These are phyloP conservation scores for Falco naumanni DNA, from an alignment of 2,797 vertebrate genomes.

Conservation along the genomic window DNA sequence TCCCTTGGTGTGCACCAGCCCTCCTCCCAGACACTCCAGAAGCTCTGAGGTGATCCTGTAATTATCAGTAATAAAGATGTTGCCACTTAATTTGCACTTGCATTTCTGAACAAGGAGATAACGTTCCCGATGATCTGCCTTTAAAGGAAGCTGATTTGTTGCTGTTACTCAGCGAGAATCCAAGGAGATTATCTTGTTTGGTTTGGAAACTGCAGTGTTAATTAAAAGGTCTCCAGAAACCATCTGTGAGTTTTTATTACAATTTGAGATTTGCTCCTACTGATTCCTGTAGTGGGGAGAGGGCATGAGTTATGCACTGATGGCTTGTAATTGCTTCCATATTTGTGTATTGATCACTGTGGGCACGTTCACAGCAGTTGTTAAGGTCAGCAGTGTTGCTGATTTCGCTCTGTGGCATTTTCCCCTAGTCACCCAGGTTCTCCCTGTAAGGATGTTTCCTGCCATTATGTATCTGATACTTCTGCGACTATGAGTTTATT, in stretches of 20 bases:
- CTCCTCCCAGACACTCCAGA: not conserved
- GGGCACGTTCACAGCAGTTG: not conserved
- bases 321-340: not conserved
- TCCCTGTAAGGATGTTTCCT: not conserved
- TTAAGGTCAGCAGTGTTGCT: not conserved
- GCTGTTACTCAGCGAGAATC: not conserved
- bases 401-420: not conserved
- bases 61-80: not conserved
- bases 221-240: constrained; percentile 25
- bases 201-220: constrained; percentile 23
- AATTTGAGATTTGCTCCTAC: not conserved
- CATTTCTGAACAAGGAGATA: not conserved
- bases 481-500: not conserved
- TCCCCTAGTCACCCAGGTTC: not conserved
- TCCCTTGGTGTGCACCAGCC: not conserved
- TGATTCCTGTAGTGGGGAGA: not conserved
- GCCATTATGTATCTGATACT: not conserved
- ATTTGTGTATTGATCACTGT: not conserved
- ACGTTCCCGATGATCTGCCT: not conserved
- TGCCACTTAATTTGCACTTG: constrained; percentile 29
- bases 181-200: not conserved
- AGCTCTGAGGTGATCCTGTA: constrained; percentile 2
- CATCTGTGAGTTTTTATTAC: constrained; percentile 3
- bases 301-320: not conserved
- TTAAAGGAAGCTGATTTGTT: constrained; percentile 19